Evolutionary conservation across 2,888 invertebrate genomes (phyloP).

Genomic region (Heliconius cydno): DNA sequence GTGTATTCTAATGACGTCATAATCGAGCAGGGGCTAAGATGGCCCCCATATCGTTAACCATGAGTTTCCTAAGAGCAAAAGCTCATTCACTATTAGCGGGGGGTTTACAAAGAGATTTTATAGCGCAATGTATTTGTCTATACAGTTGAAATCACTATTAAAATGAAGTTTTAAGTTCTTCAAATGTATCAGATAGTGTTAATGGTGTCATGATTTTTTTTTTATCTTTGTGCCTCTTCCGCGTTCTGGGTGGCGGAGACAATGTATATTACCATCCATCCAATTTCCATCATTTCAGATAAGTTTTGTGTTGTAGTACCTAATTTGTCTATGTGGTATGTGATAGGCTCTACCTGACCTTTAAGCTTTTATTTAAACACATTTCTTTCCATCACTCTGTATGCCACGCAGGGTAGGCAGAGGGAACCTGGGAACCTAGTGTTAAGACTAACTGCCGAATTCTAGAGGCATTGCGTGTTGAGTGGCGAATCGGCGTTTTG

Average conservation of each 20-base stretch:
- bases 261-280: neutral
- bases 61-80: conserved; percentile 66
- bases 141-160: neutral
- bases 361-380: too few relatives aligned
- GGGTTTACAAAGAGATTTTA: neutral
- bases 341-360: too few relatives aligned
- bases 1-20: conserved; percentile 9
- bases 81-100: conserved; percentile 36
- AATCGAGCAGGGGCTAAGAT: conserved; percentile 5
- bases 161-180: neutral
- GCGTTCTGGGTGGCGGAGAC: conserved; percentile 6
- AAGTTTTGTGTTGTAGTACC: neutral
- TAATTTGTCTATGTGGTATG: too few relatives aligned
- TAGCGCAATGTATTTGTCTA: neutral
- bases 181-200: neutral
- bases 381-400: too few relatives aligned
- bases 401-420: too few relatives aligned
- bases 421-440: too few relatives aligned
- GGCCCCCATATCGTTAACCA: conserved; percentile 53
- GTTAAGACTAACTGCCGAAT: too few relatives aligned
- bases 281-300: neutral
- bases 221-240: neutral
- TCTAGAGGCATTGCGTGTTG: too few relatives aligned
- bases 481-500: too few relatives aligned
- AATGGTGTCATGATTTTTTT: neutral